Percentiles rank a stretch among this genome's conserved stretches.
Conservation (phyloP, 2,113 vertebrate genomes). For the Mesitornis unicolor region DNA sequence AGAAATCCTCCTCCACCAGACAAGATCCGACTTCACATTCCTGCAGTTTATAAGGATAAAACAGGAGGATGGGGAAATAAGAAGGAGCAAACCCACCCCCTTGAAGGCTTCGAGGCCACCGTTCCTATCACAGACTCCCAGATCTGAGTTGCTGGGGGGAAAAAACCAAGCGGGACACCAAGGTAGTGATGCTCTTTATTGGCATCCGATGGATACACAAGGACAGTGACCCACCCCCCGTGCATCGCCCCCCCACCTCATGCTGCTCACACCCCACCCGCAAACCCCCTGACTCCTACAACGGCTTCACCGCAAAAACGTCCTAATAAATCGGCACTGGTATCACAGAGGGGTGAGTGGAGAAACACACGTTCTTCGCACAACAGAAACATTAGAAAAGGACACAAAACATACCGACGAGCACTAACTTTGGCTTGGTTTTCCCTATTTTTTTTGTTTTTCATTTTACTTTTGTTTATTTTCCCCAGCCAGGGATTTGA, state of each 20-base stretch:
- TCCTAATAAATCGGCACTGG: background rate
- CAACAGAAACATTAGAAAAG: background rate
- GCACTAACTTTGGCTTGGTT: conserved; percentile 30
- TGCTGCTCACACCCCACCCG: background rate
- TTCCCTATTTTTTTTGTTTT: background rate
- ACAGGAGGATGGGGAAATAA: background rate
- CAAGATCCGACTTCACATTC: background rate
- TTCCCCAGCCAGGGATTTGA: background rate
- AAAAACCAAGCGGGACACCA: background rate
- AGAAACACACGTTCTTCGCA: background rate
- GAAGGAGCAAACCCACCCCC: rapidly evolving
- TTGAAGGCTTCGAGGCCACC: rapidly evolving
- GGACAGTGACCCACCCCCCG: background rate
- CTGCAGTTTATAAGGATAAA: background rate
- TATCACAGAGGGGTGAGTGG: background rate
- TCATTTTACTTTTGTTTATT: background rate
- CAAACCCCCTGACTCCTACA: background rate
- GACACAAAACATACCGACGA: background rate
- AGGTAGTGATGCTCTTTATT: conserved; percentile 47
- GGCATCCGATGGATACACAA: conserved; percentile 14
- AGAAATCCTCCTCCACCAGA: background rate
- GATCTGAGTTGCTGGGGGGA: rapidly evolving
- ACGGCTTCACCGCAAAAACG: background rate
- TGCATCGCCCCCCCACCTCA: background rate
- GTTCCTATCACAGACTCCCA: rapidly evolving